Evolutionary conservation across 2,797 vertebrate species (phyloP).

Genomic region (Sebastes aleutianus): DNA sequence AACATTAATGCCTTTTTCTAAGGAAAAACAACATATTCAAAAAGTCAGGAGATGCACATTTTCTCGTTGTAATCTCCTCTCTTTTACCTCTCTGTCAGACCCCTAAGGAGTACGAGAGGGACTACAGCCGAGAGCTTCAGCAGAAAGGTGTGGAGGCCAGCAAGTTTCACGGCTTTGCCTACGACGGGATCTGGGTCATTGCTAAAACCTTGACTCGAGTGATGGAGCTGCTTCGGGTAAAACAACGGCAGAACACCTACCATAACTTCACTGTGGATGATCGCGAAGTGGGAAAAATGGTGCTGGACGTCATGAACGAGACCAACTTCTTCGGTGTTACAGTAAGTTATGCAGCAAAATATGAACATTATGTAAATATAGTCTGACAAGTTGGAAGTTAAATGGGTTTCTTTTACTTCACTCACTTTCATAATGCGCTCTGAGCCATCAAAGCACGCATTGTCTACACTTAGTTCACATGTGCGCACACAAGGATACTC

Average conservation of each 20-base stretch:
- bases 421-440: not conserved
- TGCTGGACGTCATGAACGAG: conserved; percentile 98
- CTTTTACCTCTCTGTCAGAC: conserved; percentile 81
- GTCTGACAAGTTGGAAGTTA: not conserved
- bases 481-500: not conserved
- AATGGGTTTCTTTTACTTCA: not conserved
- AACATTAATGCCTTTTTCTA: not conserved
- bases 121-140: conserved; percentile 92
- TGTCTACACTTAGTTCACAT: not conserved
- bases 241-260: conserved; percentile 87
- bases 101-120: conserved; percentile 94
- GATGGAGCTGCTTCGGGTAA: conserved; percentile 90
- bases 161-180: conserved; percentile 98
- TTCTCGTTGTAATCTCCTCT: not conserved
- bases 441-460: not conserved
- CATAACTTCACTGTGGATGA: conserved; percentile 96
- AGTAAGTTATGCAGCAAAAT: conserved; percentile 77
- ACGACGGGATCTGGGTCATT: conserved; percentile 99
- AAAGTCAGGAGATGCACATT: not conserved
- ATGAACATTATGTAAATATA: not conserved
- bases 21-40: not conserved
- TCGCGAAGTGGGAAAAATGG: conserved; percentile 93
- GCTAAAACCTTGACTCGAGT: conserved; percentile 94
- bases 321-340: conserved; percentile 98
- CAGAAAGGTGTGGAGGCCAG: conserved; percentile 93